Evolutionary conservation across 23 tunicate genomes (phyloP).

Genomic region (Halocynthia aurantium): DNA sequence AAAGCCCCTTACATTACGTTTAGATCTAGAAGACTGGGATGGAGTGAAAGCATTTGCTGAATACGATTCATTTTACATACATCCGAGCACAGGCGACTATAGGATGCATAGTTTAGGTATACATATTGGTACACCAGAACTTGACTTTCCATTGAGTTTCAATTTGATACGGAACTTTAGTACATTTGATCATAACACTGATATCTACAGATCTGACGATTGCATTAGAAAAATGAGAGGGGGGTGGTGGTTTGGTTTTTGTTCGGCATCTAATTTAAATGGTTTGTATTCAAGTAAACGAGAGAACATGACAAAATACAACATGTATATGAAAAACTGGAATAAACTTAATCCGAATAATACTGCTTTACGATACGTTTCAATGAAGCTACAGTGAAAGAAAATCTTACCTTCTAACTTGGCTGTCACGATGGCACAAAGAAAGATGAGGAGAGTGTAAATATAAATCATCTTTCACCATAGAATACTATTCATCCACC

Average conservation of each 20-base stretch:
- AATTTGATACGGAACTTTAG: neutral
- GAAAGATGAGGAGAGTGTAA: too few species aligned
- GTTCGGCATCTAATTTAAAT: neutral
- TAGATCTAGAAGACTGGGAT: conserved; percentile 5
- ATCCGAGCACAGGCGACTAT: neutral
- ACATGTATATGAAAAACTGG: neutral
- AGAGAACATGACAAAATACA: neutral
- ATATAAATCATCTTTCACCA: too few species aligned
- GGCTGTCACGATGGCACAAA: too few species aligned
- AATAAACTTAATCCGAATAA: neutral
- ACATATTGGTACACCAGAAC: neutral
- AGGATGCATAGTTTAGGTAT: neutral
- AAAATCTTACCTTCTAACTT: neutral
- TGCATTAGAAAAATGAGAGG: neutral
- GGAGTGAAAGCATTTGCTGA: conserved; percentile 4
- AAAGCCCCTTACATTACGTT: neutral
- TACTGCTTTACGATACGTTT: neutral
- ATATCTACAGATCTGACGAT: neutral
- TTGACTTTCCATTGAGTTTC: neutral
- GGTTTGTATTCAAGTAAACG: neutral
- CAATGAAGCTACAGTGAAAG: conserved; percentile 3
- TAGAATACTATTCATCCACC: too few species aligned
- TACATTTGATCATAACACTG: neutral
- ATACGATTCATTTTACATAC: neutral
- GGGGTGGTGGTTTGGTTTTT: conserved; percentile 4